These are phyloP conservation scores for Ectropis crepuscularia DNA, from an alignment of 2,888 invertebrate species.

Conservation along the genomic window DNA sequence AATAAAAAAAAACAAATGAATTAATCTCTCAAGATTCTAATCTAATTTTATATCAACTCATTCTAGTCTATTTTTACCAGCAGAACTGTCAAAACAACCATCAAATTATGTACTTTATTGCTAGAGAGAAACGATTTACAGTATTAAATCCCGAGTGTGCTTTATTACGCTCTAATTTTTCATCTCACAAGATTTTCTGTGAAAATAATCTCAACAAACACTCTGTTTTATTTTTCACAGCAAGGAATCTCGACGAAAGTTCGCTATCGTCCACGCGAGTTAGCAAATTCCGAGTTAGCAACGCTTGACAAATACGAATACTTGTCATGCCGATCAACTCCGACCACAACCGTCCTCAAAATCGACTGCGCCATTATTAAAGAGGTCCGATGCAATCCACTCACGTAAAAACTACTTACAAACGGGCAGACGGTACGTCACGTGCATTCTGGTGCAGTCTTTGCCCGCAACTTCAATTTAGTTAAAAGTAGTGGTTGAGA, in stretches of 20 bases:
- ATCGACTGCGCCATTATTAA: constrained; percentile 59
- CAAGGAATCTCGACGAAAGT: constrained; percentile 15
- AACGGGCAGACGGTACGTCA: constrained; percentile 71
- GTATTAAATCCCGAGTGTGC: background rate
- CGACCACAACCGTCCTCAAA: constrained; percentile 55
- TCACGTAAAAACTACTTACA: constrained; percentile 72
- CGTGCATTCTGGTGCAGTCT: constrained; percentile 66
- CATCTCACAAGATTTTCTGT: constrained; percentile 7
- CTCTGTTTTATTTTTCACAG: constrained; percentile 14
- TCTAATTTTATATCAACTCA: too few species aligned
- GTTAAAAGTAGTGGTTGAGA: constrained; percentile 78
- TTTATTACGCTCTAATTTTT: constrained; percentile 7
- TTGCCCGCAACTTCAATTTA: constrained; percentile 79
- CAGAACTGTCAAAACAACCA: too few species aligned
- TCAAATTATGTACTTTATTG: too few species aligned
- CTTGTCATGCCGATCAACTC: constrained; percentile 61
- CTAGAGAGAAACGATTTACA: background rate
- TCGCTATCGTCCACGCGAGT: constrained; percentile 10
- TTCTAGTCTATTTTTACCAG: too few species aligned
- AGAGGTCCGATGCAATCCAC: constrained; percentile 64
- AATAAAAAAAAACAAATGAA: too few species aligned
- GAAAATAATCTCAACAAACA: constrained; percentile 20
- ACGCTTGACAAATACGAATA: constrained; percentile 55
- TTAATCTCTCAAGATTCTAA: too few species aligned
- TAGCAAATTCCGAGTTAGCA: constrained; percentile 16